phyloP scores from a whole-genome alignment of 1,140 invertebrate species.

The Drosophila neocordata region DNA sequence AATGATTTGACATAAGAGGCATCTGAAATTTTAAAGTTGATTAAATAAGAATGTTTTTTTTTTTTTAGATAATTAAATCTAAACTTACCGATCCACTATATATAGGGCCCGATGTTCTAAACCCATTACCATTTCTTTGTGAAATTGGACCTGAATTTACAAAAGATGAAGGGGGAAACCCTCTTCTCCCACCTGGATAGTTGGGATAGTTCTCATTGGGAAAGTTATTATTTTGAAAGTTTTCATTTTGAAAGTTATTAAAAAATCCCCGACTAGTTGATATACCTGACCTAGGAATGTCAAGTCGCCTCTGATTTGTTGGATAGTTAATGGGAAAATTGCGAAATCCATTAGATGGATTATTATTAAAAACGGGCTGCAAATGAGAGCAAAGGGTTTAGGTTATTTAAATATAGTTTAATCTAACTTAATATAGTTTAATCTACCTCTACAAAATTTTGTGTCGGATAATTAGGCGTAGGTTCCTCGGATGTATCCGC shows the following conservation, averaged over 20 bases:
- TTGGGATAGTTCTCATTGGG: not conserved
- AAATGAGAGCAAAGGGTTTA: not conserved
- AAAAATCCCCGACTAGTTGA: not conserved
- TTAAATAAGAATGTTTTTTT: too few relatives aligned
- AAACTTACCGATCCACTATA: slow-evolving; percentile 3
- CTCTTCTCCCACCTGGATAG: not conserved
- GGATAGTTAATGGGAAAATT: not conserved
- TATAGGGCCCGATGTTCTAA: not conserved
- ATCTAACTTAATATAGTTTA: not conserved
- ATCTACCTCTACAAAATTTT: not conserved
- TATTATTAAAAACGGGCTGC: not conserved
- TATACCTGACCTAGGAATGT: too few relatives aligned
- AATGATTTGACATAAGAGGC: not conserved
- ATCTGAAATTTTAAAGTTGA: slow-evolving; percentile 6
- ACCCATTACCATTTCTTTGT: not conserved
- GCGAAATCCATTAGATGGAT: not conserved
- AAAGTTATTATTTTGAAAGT: not conserved
- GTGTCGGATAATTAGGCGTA: not conserved
- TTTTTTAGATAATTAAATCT: too few relatives aligned
- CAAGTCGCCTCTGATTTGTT: not conserved
- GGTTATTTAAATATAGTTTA: not conserved
- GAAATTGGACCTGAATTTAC: not conserved
- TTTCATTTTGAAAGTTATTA: not conserved
- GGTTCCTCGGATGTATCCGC: not conserved
- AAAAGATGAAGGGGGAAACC: not conserved